These are phyloP conservation scores for Polymixis lichenea DNA, from an alignment of 2,888 invertebrate species.

Conservation along the genomic window DNA sequence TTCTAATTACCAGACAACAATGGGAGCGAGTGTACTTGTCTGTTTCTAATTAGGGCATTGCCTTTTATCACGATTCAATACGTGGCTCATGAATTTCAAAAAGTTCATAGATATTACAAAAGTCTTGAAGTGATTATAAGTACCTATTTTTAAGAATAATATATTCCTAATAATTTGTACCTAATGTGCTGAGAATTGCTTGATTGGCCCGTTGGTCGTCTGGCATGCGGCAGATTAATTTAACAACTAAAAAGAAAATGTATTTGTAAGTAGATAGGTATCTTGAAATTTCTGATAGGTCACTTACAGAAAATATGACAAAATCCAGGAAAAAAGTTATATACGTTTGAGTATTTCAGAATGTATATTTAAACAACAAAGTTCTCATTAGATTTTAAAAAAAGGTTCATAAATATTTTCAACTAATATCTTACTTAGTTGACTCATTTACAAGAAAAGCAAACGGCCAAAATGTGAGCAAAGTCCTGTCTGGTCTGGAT, in stretches of 20 bases:
- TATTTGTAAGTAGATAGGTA: no score
- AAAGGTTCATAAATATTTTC: not conserved
- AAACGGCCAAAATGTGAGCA: not conserved
- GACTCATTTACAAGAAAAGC: not conserved
- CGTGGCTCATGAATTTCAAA: constrained; percentile 52
- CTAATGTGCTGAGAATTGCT: no score
- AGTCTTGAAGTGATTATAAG: constrained; percentile 22
- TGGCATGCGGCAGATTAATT: no score
- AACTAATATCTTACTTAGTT: not conserved
- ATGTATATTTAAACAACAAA: not conserved
- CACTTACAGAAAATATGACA: no score
- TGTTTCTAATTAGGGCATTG: constrained; percentile 70
- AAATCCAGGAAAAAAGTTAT: no score
- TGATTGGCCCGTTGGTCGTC: no score
- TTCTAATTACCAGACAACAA: constrained; percentile 63
- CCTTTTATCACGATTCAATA: constrained; percentile 64
- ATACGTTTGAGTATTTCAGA: not conserved
- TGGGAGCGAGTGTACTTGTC: constrained; percentile 46
- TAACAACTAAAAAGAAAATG: no score
- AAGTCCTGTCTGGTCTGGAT: constrained; percentile 7
- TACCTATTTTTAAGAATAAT: not conserved
- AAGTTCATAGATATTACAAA: constrained; percentile 29
- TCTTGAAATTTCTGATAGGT: no score
- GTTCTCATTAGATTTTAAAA: not conserved
- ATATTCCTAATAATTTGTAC: no score